phyloP scores from a whole-genome alignment of 2,888 invertebrate genomes.

The Lithophane socia region DNA sequence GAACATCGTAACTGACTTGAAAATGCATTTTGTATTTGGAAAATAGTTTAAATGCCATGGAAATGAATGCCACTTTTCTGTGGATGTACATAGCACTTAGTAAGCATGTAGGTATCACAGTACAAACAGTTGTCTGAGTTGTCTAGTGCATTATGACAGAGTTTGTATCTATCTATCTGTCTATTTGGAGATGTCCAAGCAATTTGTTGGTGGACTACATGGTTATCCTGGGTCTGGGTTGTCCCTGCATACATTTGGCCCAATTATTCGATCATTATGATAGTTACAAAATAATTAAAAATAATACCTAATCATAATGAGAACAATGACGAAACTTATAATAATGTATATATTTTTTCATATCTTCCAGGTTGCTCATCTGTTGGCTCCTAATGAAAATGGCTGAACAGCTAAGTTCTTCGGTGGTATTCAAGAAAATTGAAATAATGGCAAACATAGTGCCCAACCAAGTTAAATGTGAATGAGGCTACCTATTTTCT shows the following conservation, averaged over 20 bases:
- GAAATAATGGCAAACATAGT: background rate
- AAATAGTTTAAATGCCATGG: background rate
- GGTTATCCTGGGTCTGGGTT: background rate
- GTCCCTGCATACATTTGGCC: background rate
- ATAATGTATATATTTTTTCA: background rate
- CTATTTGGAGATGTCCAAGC: no score
- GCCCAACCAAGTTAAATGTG: background rate
- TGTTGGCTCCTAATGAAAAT: conserved; percentile 1
- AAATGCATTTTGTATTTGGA: background rate
- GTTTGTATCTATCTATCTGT: no score
- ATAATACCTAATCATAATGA: background rate
- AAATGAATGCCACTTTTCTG: background rate
- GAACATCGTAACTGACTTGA: no score
- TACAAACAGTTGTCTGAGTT: background rate
- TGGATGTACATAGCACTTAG: background rate
- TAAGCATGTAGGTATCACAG: background rate
- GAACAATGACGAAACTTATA: no score
- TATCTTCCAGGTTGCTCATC: background rate
- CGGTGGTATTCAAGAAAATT: background rate
- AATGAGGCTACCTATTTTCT: conserved; percentile 1
- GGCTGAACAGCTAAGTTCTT: background rate
- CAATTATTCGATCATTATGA: background rate
- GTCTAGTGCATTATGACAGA: background rate
- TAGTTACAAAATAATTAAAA: background rate
- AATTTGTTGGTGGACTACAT: background rate